Conservation (phyloP, 64 coral and sea anemone genomes). For the Pocillopora verrucosa region DNA sequence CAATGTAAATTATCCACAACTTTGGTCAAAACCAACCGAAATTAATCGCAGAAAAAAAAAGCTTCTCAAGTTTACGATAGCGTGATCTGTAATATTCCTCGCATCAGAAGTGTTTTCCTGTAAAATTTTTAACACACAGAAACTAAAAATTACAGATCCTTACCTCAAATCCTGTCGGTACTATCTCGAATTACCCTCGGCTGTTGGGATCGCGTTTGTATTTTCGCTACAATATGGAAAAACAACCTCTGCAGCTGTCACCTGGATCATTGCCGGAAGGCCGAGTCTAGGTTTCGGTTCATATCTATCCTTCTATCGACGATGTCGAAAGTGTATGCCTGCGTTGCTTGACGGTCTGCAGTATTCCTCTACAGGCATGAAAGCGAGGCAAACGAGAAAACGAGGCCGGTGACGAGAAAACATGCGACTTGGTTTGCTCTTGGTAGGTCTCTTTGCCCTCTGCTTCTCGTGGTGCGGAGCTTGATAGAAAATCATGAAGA, state of each 20-base stretch:
- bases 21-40: not conserved
- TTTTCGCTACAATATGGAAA: constrained; percentile 1
- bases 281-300: no score
- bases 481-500: no score
- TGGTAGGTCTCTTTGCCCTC: no score
- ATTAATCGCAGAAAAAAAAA: not conserved
- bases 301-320: no score
- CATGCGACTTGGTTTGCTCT: no score
- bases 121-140: not conserved
- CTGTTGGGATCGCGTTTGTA: not conserved
- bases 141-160: not conserved
- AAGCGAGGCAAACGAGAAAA: no score
- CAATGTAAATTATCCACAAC: not conserved
- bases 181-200: not conserved
- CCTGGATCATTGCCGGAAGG: not conserved
- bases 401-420: no score
- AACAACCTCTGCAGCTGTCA: not conserved
- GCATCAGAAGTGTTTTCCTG: not conserved
- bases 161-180: not conserved
- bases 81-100: not conserved
- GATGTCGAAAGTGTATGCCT: no score
- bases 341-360: no score
- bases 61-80: not conserved
- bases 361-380: no score
- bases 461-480: no score